phyloP scores from a whole-genome alignment of 2,888 invertebrate species.

The Hypsopygia costalis region DNA sequence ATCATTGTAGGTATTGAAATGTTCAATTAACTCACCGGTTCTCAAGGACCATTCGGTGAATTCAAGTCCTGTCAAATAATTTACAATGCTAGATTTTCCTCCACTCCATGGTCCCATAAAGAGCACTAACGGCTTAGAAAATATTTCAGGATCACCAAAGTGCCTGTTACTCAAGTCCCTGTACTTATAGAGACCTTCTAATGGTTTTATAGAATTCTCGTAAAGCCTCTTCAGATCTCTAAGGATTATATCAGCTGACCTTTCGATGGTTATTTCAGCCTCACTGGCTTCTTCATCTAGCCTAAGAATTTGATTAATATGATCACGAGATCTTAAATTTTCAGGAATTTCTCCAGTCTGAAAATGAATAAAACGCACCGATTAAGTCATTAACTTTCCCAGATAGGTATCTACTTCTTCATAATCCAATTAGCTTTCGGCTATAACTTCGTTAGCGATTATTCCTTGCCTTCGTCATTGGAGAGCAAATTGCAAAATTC shows the following conservation, averaged over 20 bases:
- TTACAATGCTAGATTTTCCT: conserved; percentile 96
- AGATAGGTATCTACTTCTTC: no score
- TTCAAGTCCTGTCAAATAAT: conserved; percentile 94
- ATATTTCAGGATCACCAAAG: conserved; percentile 96
- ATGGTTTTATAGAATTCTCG: conserved; percentile 92
- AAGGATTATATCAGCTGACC: conserved; percentile 88
- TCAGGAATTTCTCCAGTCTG: conserved; percentile 88
- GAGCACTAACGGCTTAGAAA: conserved; percentile 94
- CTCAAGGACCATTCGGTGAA: conserved; percentile 90
- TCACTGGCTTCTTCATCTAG: conserved; percentile 88
- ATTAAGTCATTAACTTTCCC: no score
- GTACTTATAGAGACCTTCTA: conserved; percentile 95
- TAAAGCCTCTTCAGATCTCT: conserved; percentile 92
- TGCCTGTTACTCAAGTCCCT: conserved; percentile 94
- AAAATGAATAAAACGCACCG: background rate
- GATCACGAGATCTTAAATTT: conserved; percentile 88
- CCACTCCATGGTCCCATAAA: conserved; percentile 99
- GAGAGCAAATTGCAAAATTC: no score
- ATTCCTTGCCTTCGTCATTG: no score
- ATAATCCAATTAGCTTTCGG: no score
- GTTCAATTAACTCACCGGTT: conserved; percentile 86
- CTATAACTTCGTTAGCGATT: no score
- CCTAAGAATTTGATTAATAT: conserved; percentile 89
- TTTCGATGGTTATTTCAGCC: conserved; percentile 85
- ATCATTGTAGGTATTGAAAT: no score